Percentiles rank a stretch among this genome's conserved stretches.
These are phyloP conservation scores for Diglossa brunneiventris DNA, from an alignment of 2,113 vertebrate genomes.

Conservation along the genomic window DNA sequence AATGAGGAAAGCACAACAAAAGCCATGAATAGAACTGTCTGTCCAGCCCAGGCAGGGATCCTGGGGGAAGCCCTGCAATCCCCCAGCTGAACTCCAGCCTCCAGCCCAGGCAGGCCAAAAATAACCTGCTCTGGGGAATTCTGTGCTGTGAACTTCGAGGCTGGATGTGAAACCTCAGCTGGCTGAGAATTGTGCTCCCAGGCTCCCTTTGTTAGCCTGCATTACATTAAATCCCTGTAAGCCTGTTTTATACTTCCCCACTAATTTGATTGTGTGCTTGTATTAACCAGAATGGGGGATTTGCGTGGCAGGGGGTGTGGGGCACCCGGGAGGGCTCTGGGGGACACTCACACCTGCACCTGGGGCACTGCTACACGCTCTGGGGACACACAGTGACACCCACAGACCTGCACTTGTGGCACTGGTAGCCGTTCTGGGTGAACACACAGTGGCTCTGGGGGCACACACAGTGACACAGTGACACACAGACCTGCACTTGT, in stretches of 20 bases:
- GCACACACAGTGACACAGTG: no score
- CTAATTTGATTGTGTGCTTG: conserved; percentile 36
- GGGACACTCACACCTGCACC: conserved; percentile 74
- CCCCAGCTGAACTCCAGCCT: not conserved
- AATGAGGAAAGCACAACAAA: conserved; percentile 27
- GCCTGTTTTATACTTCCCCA: conserved; percentile 60
- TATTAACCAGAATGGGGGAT: not conserved
- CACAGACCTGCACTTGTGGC: not conserved
- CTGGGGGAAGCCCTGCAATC: not conserved
- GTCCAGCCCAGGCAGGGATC: not conserved
- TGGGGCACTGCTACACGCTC: not conserved
- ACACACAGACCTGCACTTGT: not conserved
- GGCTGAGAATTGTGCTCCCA: not conserved
- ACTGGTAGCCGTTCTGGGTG: not conserved
- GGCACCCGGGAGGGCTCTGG: not conserved
- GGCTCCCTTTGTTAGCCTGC: conserved; percentile 23
- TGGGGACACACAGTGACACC: not conserved
- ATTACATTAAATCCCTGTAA: conserved; percentile 55
- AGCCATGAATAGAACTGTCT: not conserved
- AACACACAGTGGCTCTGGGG: not conserved
- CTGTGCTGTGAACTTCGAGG: not conserved
- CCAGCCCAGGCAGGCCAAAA: not conserved
- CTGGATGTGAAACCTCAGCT: not conserved
- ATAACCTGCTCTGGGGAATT: not conserved
- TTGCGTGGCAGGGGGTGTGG: not conserved